Percentiles rank a stretch among this genome's conserved stretches.
Conservation (phyloP, 2,113 vertebrate species). For the Salminus brasiliensis region DNA sequence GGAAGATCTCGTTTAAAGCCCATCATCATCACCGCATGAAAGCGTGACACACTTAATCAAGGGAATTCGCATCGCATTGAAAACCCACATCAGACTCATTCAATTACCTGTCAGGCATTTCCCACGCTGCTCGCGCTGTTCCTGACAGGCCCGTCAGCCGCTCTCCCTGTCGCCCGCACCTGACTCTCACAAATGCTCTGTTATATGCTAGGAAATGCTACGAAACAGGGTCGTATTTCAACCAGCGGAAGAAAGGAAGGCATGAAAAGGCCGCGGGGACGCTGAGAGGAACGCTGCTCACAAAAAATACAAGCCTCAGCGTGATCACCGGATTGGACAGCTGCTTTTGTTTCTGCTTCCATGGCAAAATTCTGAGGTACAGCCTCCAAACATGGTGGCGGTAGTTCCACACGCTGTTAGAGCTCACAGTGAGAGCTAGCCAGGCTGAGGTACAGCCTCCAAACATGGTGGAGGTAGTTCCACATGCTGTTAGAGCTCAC, state of each 20-base stretch:
- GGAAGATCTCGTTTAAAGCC: not conserved
- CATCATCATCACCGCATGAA: slow-evolving; percentile 12
- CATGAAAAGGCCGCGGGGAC: not conserved
- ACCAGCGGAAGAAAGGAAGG: not conserved
- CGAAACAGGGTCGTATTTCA: slow-evolving; percentile 13
- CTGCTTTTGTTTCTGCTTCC: not conserved
- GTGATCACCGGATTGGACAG: not conserved
- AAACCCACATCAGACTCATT: slow-evolving; percentile 9
- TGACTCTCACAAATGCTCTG: slow-evolving; percentile 7
- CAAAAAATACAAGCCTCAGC: not conserved
- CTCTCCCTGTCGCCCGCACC: not conserved
- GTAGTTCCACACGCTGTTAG: too few species aligned
- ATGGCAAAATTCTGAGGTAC: too few species aligned
- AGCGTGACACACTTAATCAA: slow-evolving; percentile 20
- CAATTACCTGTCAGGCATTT: slow-evolving; percentile 25
- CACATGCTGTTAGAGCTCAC: too few species aligned
- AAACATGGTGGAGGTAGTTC: too few species aligned
- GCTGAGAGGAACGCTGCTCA: not conserved
- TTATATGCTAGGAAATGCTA: slow-evolving; percentile 30
- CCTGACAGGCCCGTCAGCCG: slow-evolving; percentile 11
- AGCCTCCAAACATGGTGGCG: too few species aligned
- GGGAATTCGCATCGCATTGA: not conserved
- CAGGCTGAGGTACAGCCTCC: too few species aligned
- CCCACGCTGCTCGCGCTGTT: not conserved
- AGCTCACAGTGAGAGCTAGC: too few species aligned